These are phyloP conservation scores for Epizoanthus illoricatus DNA, from an alignment of 92 coral and sea anemone species.

Conservation along the genomic window DNA sequence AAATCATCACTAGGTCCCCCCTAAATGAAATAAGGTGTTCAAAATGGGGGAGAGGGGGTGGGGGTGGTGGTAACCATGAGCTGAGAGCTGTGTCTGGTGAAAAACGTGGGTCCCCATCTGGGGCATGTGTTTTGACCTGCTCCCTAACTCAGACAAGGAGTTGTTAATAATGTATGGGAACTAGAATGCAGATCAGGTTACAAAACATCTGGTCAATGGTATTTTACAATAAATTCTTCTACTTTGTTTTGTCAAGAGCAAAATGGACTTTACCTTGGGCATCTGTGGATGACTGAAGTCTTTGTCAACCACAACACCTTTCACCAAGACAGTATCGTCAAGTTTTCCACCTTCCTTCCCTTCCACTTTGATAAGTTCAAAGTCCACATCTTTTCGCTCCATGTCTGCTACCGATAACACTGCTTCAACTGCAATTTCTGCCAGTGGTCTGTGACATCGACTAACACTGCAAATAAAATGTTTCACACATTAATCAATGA, in stretches of 20 bases:
- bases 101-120: no score
- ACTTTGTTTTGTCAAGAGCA: neutral
- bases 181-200: neutral
- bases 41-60: no score
- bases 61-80: no score
- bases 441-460: constrained; percentile 94
- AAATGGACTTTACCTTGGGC: constrained; percentile 81
- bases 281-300: constrained; percentile 99
- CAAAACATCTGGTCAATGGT: neutral
- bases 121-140: no score
- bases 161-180: no score
- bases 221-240: neutral
- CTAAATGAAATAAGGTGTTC: no score
- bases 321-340: constrained; percentile 92
- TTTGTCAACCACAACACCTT: constrained; percentile 96
- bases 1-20: no score
- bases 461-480: constrained; percentile 67
- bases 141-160: no score
- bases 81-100: no score
- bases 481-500: neutral
- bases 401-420: constrained; percentile 95
- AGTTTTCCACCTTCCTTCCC: constrained; percentile 98
- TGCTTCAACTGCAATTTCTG: constrained; percentile 99
- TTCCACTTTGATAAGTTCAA: constrained; percentile 95
- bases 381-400: constrained; percentile 98